phyloP scores from a whole-genome alignment of 2,113 vertebrate species.

The Indicator indicator region DNA sequence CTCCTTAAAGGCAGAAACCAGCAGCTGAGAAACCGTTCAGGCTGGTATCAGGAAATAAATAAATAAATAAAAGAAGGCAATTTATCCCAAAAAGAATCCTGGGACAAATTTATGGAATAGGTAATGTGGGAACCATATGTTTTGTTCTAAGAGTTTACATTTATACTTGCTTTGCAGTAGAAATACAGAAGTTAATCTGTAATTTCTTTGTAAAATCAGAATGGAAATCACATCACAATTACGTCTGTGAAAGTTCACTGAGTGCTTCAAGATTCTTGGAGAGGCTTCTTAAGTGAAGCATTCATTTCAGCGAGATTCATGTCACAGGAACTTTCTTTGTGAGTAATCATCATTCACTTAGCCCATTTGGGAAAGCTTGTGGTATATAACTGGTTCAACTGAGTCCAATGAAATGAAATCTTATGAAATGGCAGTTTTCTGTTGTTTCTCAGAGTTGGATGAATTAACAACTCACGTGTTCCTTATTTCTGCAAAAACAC shows the following conservation, averaged over 20 bases:
- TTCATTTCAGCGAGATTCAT: neutral
- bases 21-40: neutral
- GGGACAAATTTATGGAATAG: neutral
- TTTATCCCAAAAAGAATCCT: neutral
- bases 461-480: neutral
- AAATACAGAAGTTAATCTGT: neutral
- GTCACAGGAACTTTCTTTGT: conserved; percentile 30
- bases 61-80: neutral
- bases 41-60: neutral
- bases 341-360: neutral
- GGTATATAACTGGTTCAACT: neutral
- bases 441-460: neutral
- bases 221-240: neutral
- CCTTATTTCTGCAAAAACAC: neutral
- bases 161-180: neutral
- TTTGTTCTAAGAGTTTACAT: neutral
- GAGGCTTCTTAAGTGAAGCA: neutral
- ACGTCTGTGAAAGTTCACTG: neutral
- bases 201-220: neutral
- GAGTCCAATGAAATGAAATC: neutral
- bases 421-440: neutral
- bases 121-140: accelerated
- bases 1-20: neutral
- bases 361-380: neutral
- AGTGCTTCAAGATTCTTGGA: conserved; percentile 19